A percentile compares a stretch with the other conserved stretches of the same genome.
phyloP scores from a whole-genome alignment of 2,113 vertebrate species.

The Nyctibius bracteatus region DNA sequence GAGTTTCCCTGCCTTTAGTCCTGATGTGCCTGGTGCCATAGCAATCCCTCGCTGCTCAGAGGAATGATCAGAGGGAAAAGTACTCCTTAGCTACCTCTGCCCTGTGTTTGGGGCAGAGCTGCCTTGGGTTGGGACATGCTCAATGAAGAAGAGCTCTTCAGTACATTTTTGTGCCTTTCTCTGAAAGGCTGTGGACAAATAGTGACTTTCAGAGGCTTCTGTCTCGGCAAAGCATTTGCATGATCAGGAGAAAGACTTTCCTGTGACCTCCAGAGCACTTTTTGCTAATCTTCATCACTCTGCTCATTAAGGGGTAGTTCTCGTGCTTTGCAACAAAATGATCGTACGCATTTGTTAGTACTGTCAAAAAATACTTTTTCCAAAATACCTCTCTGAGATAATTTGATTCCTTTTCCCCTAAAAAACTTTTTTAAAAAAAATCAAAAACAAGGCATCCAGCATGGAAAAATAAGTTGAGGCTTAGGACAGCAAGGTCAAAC shows the following conservation, averaged over 20 bases:
- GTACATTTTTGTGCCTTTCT: background rate
- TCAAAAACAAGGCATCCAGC: background rate
- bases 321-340: background rate
- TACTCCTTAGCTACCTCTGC: background rate
- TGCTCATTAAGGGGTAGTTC: background rate
- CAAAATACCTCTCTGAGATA: background rate
- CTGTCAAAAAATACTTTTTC: constrained; percentile 2
- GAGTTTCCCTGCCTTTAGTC: constrained; percentile 12
- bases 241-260: background rate
- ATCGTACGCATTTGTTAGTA: background rate
- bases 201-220: background rate
- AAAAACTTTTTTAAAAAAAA: background rate
- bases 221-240: background rate
- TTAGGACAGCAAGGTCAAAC: constrained; percentile 44
- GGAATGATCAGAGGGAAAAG: background rate
- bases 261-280: background rate
- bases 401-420: background rate
- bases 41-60: background rate
- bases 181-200: background rate
- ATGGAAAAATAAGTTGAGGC: constrained; percentile 47
- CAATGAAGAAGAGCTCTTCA: background rate
- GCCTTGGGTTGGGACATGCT: background rate
- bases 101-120: background rate
- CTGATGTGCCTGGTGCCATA: constrained; percentile 11
- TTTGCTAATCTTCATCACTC: background rate